A percentile compares a stretch with the other conserved stretches of the same genome.
Conservation (phyloP, 2,797 vertebrate genomes). For the Leucoraja ocellata region DNA sequence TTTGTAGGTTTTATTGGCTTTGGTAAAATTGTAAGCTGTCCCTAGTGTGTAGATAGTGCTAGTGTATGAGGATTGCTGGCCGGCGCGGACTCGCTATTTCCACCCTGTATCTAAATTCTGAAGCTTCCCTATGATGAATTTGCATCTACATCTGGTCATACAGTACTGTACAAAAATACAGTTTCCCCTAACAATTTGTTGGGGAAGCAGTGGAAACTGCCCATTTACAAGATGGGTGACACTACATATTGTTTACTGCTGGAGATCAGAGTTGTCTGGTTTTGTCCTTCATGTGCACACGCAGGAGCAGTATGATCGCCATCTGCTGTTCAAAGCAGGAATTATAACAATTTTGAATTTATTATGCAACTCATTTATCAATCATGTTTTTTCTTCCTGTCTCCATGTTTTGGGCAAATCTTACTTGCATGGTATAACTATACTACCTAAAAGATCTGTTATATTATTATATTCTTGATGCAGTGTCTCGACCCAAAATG, state of each 20-base stretch:
- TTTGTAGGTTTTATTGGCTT: too few relatives aligned
- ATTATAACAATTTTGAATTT: not conserved
- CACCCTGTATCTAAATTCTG: too few relatives aligned
- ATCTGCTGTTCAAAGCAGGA: not conserved
- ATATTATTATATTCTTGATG: not conserved
- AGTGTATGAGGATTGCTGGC: too few relatives aligned
- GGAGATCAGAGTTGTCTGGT: conserved; percentile 41
- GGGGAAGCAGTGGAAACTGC: not conserved
- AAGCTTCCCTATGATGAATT: too few relatives aligned
- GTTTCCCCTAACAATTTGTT: not conserved
- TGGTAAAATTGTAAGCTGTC: too few relatives aligned
- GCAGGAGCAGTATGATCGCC: not conserved
- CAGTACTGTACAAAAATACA: not conserved
- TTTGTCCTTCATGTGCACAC: conserved; percentile 45
- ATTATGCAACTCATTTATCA: not conserved
- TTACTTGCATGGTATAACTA: not conserved
- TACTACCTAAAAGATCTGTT: not conserved
- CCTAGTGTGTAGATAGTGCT: too few relatives aligned
- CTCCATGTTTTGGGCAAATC: not conserved
- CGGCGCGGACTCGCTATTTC: too few relatives aligned
- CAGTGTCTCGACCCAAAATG: too few relatives aligned
- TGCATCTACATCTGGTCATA: not conserved
- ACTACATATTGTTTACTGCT: conserved; percentile 41
- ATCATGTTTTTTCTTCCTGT: not conserved
- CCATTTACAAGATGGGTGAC: conserved; percentile 36